Evolutionary conservation across 2,113 vertebrate species (phyloP).

Genomic region (Microcebus griseorufus): DNA sequence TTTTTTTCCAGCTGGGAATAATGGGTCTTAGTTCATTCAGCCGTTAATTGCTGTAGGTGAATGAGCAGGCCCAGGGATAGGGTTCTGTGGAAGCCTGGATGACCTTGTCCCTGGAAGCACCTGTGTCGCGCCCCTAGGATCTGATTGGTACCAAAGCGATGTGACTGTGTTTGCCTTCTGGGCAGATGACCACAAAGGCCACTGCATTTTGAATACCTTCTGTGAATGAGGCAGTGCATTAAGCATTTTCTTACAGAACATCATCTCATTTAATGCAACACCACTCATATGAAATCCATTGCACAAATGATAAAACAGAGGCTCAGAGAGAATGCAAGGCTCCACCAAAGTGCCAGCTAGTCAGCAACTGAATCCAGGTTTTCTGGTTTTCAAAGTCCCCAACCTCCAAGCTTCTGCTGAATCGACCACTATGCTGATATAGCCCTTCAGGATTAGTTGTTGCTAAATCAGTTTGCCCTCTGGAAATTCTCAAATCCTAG

Average conservation of each 20-base stretch:
- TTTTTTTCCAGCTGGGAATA: not conserved
- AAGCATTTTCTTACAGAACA: not conserved
- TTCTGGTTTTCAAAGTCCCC: not conserved
- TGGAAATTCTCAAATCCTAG: not conserved
- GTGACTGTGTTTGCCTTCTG: not conserved
- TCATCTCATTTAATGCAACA: not conserved
- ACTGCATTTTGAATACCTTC: not conserved
- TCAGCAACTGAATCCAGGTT: not conserved
- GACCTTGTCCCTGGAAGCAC: conserved; percentile 7
- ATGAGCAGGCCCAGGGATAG: not conserved
- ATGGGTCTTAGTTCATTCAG: not conserved
- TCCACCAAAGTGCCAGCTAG: not conserved
- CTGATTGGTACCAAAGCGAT: conserved; percentile 59
- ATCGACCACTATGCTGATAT: rapidly evolving
- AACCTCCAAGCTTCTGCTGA: not conserved
- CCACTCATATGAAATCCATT: not conserved
- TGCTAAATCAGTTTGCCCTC: not conserved
- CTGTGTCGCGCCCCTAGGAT: conserved; percentile 71
- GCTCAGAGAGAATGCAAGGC: not conserved
- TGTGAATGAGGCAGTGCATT: not conserved
- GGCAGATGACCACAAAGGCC: not conserved
- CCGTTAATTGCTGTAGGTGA: not conserved
- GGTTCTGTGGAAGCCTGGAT: not conserved
- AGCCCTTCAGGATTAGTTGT: not conserved
- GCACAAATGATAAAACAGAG: not conserved